Percentiles rank a stretch among this genome's conserved stretches.
Evolutionary conservation across 2,797 vertebrate genomes (phyloP).

Genomic region (Melanotaenia trifasciata): DNA sequence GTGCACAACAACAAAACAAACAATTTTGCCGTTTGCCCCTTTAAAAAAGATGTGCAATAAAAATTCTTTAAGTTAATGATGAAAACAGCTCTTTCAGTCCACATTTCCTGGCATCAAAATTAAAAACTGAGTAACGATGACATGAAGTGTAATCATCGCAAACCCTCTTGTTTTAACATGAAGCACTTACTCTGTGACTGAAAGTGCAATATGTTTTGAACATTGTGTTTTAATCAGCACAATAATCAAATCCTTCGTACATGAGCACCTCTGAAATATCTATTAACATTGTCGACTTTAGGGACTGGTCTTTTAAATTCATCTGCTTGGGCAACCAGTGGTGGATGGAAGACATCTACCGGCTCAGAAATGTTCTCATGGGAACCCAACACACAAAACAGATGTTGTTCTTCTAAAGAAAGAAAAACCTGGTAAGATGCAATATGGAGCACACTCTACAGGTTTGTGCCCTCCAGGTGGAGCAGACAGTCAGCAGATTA

Average conservation of each 20-base stretch:
- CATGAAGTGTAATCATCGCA: neutral
- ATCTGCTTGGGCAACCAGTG: slow-evolving; percentile 62
- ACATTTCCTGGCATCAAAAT: no score
- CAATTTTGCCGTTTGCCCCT: no score
- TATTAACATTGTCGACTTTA: slow-evolving; percentile 62
- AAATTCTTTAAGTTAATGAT: no score
- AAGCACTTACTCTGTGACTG: slow-evolving; percentile 22
- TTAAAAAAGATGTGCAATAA: no score
- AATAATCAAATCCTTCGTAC: slow-evolving; percentile 69
- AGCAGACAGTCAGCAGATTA: slow-evolving; percentile 65
- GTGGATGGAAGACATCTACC: slow-evolving; percentile 61
- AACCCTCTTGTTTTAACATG: slow-evolving; percentile 3
- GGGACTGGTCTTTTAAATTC: slow-evolving; percentile 65
- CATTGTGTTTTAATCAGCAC: slow-evolving; percentile 7
- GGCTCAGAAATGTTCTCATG: slow-evolving; percentile 74
- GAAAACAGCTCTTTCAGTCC: no score
- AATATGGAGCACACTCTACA: slow-evolving; percentile 70
- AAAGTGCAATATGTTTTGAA: slow-evolving; percentile 33
- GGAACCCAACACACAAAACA: slow-evolving; percentile 70
- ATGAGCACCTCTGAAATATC: slow-evolving; percentile 63
- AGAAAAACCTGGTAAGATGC: slow-evolving; percentile 52
- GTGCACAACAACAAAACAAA: no score
- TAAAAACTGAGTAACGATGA: no score
- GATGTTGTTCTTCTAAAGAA: slow-evolving; percentile 66
- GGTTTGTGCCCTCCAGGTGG: slow-evolving; percentile 65